A percentile compares a stretch with the other conserved stretches of the same genome.
Evolutionary conservation across 2,113 vertebrate genomes (phyloP).

Genomic region (Oreochromis spilurus): DNA sequence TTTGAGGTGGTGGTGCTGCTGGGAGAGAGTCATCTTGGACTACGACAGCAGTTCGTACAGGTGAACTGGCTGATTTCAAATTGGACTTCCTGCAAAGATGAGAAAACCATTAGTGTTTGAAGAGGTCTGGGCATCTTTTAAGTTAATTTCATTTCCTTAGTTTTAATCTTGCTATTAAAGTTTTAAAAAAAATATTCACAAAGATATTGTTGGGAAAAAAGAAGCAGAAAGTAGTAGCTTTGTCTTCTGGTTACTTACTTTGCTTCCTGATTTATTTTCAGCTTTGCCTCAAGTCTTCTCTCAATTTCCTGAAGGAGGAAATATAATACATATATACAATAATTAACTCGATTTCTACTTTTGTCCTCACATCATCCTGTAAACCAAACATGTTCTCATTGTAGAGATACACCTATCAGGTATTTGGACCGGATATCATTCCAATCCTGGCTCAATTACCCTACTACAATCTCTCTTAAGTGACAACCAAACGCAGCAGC

Average conservation of each 20-base stretch:
- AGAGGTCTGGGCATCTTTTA: neutral
- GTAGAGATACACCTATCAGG: neutral
- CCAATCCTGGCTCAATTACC: neutral
- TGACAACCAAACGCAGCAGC: neutral
- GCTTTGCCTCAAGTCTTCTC: constrained; percentile 91
- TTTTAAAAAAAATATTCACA: neutral
- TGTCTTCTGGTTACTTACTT: constrained; percentile 73
- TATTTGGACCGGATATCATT: neutral
- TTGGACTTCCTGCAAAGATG: constrained; percentile 73
- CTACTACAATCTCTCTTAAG: neutral
- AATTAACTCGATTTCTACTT: neutral
- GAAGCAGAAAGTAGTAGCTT: neutral
- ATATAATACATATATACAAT: neutral
- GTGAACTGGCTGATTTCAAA: constrained; percentile 66
- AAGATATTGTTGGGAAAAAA: neutral
- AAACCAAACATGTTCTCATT: neutral
- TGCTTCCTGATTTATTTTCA: constrained; percentile 91
- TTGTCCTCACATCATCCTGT: neutral
- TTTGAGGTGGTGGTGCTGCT: constrained; percentile 87
- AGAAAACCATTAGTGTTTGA: neutral
- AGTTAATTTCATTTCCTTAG: neutral
- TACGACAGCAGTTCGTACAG: constrained; percentile 85
- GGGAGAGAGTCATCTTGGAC: constrained; percentile 93
- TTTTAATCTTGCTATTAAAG: neutral
- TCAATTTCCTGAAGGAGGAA: constrained; percentile 84